Evolutionary conservation across 2,888 invertebrate genomes (phyloP).

Genomic region (Noctuana brunneofusca): DNA sequence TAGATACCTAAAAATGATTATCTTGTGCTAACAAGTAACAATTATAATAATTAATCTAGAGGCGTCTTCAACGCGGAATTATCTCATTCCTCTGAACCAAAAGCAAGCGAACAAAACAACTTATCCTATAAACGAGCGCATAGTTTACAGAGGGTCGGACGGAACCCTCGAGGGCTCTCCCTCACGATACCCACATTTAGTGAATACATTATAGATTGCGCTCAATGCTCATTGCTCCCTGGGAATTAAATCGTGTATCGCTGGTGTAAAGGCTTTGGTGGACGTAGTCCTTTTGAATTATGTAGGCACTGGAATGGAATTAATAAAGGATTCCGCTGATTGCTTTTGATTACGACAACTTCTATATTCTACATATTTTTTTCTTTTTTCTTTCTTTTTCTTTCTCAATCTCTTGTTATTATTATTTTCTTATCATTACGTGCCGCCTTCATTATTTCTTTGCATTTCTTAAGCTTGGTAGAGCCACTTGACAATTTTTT

Average conservation of each 20-base stretch:
- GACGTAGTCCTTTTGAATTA: neutral
- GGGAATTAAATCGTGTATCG: conserved; percentile 25
- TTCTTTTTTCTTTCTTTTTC: too few relatives aligned
- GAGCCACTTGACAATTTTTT: too few relatives aligned
- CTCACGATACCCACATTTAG: conserved; percentile 29
- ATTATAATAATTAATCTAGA: conserved; percentile 2
- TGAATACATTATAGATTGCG: conserved; percentile 33
- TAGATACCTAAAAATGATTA: neutral
- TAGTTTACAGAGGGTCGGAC: conserved; percentile 25
- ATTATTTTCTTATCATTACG: too few relatives aligned
- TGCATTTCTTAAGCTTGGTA: too few relatives aligned
- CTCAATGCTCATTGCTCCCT: conserved; percentile 12
- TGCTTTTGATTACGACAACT: too few relatives aligned
- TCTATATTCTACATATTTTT: too few relatives aligned
- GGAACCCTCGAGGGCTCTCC: conserved; percentile 15
- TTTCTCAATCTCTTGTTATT: too few relatives aligned
- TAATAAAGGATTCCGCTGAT: too few relatives aligned
- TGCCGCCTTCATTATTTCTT: too few relatives aligned
- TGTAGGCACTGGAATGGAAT: too few relatives aligned
- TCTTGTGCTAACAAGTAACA: neutral
- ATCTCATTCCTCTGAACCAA: conserved; percentile 2
- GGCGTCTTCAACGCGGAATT: conserved; percentile 15
- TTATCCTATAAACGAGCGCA: conserved; percentile 14
- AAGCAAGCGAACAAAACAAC: conserved; percentile 23
- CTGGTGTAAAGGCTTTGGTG: conserved; percentile 5